A percentile compares a stretch with the other conserved stretches of the same genome.
phyloP scores from a whole-genome alignment of 1,140 invertebrate genomes.

The Lanistes nyassanus region DNA sequence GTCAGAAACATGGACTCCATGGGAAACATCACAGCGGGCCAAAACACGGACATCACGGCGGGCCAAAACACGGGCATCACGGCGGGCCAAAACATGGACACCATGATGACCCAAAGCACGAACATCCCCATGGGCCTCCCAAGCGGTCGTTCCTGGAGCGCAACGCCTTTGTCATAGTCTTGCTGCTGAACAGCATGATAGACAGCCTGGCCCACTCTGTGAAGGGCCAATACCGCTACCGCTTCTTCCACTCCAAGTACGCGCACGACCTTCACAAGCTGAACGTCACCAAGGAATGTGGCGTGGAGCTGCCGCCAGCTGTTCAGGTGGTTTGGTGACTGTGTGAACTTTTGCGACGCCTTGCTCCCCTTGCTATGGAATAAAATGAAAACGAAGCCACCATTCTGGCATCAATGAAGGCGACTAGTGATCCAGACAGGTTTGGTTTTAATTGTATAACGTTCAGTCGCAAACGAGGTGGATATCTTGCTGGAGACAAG shows the following conservation, averaged over 20 bases:
- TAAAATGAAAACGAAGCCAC: not conserved
- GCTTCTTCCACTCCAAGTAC: not conserved
- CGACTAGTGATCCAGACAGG: too few species aligned
- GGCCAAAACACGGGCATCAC: too few species aligned
- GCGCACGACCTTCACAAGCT: not conserved
- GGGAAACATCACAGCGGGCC: too few species aligned
- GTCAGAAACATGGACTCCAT: too few species aligned
- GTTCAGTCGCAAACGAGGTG: too few species aligned
- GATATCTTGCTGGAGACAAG: too few species aligned
- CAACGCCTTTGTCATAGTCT: not conserved
- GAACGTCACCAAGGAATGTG: not conserved
- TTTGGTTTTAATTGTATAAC: too few species aligned
- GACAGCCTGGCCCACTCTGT: not conserved
- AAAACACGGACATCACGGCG: too few species aligned
- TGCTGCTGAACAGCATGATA: not conserved
- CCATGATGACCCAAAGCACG: too few species aligned
- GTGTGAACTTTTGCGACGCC: not conserved
- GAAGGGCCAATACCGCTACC: not conserved
- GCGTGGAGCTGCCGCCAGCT: not conserved
- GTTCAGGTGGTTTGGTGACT: not conserved
- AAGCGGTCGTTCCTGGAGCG: slow-evolving; percentile 1
- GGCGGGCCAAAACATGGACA: too few species aligned
- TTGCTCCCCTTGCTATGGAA: not conserved
- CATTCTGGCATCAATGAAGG: not conserved
- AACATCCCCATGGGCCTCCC: too few species aligned